Conservation (phyloP, 2,113 vertebrate species). For the Fulica atra region DNA sequence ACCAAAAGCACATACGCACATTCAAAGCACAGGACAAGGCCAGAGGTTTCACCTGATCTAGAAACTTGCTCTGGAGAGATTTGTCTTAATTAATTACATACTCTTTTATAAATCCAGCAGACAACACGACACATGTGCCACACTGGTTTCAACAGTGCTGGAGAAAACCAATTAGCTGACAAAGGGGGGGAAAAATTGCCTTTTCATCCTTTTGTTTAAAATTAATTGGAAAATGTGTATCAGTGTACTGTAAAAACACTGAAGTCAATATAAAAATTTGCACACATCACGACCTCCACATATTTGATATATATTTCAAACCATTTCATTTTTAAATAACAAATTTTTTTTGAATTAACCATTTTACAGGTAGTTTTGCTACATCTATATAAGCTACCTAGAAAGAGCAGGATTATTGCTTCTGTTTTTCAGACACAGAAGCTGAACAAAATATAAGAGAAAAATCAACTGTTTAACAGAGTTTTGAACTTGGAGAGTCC, state of each 20-base stretch:
- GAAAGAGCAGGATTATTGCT: not conserved
- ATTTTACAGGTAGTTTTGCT: not conserved
- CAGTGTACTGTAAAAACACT: slow-evolving; percentile 5
- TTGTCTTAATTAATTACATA: not conserved
- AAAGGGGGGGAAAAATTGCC: not conserved
- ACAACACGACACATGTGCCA: not conserved
- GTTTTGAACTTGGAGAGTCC: not conserved
- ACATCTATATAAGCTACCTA: not conserved
- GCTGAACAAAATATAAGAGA: not conserved
- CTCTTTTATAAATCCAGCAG: not conserved
- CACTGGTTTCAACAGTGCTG: not conserved
- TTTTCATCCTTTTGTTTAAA: slow-evolving; percentile 13
- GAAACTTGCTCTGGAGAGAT: not conserved
- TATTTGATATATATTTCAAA: not conserved
- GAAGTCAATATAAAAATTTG: slow-evolving; percentile 28
- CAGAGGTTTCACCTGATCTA: not conserved
- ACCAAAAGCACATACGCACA: not conserved
- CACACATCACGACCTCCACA: not conserved
- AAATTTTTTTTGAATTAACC: not conserved
- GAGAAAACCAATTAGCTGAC: slow-evolving; percentile 10
- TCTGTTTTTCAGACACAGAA: not conserved
- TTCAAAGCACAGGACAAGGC: not conserved
- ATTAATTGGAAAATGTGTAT: not conserved
- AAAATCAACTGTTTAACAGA: not conserved
- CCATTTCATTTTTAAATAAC: not conserved